These are phyloP conservation scores for Machimus rusticus DNA, from an alignment of 2,888 invertebrate species.

Conservation along the genomic window DNA sequence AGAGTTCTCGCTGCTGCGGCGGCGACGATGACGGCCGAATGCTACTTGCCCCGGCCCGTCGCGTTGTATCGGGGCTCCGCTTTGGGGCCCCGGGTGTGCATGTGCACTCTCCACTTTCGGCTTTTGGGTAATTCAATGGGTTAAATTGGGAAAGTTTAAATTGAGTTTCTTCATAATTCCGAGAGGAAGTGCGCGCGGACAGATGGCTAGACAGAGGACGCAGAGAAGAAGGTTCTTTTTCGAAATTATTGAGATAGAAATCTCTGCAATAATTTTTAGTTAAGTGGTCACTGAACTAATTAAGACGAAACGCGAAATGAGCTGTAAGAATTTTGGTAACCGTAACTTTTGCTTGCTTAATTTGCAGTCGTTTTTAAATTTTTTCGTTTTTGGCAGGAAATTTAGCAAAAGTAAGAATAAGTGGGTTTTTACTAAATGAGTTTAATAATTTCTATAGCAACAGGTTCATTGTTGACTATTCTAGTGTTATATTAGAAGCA, in stretches of 20 bases:
- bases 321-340: background rate
- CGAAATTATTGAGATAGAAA: background rate
- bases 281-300: background rate
- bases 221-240: background rate
- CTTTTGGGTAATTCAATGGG: background rate
- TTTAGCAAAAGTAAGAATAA: too few species aligned
- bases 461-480: too few species aligned
- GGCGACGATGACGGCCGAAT: background rate
- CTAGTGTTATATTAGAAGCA: too few species aligned
- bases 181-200: background rate
- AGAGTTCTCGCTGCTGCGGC: background rate
- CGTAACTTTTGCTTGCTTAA: background rate
- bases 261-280: background rate
- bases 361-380: background rate
- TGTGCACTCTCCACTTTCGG: background rate
- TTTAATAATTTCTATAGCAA: too few species aligned
- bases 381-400: too few species aligned
- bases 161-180: conserved; percentile 7
- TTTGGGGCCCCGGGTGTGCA: background rate
- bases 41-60: background rate
- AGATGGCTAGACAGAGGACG: background rate
- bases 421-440: too few species aligned
- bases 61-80: background rate
- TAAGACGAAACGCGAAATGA: background rate
- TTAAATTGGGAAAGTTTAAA: conserved; percentile 26